These are phyloP conservation scores for Cynocephalus volans DNA, from an alignment of 2,113 vertebrate genomes.

Conservation along the genomic window DNA sequence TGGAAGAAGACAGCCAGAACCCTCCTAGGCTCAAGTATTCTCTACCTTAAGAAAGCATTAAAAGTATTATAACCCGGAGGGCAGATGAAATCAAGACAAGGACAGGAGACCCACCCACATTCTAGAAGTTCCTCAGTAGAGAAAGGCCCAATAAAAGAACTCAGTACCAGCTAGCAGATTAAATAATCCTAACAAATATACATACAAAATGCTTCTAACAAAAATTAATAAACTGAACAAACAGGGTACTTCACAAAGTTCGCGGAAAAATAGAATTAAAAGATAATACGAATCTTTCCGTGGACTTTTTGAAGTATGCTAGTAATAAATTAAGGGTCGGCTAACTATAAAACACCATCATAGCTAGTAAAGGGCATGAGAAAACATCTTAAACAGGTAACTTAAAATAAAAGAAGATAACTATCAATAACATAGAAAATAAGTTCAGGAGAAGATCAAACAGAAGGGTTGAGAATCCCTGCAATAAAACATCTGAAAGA, in stretches of 20 bases:
- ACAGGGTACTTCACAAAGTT: background rate
- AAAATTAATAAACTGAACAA: conserved; percentile 52
- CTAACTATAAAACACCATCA: background rate
- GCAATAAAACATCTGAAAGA: background rate
- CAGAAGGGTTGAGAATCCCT: conserved; percentile 30
- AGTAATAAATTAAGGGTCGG: background rate
- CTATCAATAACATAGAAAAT: conserved; percentile 41
- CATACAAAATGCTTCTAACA: conserved; percentile 3
- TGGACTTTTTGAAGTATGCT: too few species aligned
- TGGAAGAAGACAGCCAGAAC: conserved; percentile 13
- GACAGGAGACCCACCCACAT: background rate
- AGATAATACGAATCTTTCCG: too few species aligned
- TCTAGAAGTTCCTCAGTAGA: conserved; percentile 47
- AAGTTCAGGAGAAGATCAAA: background rate
- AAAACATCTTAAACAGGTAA: conserved; percentile 49
- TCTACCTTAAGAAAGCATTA: conserved; percentile 54
- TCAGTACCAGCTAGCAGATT: background rate
- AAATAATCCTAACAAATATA: background rate
- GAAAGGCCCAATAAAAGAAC: conserved; percentile 36
- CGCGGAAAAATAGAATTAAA: too few species aligned
- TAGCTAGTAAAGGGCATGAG: conserved; percentile 10
- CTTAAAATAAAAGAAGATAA: conserved; percentile 55
- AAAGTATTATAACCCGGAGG: conserved; percentile 26
- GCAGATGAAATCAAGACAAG: conserved; percentile 47
- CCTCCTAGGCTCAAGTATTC: conserved; percentile 25